phyloP scores from a whole-genome alignment of 2,888 invertebrate genomes.

The Drosophila borborema region DNA sequence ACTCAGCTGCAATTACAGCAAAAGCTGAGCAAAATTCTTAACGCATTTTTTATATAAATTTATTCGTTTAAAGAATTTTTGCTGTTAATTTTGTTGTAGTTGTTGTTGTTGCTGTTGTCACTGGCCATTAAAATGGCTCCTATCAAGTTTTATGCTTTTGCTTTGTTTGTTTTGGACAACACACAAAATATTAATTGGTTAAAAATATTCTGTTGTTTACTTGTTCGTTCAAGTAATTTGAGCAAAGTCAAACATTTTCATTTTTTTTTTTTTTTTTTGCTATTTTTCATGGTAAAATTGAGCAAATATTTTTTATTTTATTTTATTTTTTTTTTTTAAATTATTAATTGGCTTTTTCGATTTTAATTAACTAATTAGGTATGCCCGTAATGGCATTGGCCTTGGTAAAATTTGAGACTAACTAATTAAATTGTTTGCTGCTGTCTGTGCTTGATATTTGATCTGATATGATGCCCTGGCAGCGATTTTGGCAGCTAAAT shows the following conservation, averaged over 20 bases:
- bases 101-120: conserved; percentile 15
- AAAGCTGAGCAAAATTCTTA: conserved; percentile 17
- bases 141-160: conserved; percentile 25
- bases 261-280: conserved; percentile 1
- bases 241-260: conserved; percentile 53
- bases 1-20: conserved; percentile 15
- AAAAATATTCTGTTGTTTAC: conserved; percentile 41
- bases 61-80: conserved; percentile 26
- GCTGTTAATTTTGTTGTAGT: conserved; percentile 8
- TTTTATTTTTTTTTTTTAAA: neutral
- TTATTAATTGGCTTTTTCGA: neutral
- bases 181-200: conserved; percentile 61
- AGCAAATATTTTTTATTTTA: neutral
- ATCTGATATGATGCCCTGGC: neutral
- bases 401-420: neutral
- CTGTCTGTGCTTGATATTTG: neutral
- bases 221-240: conserved; percentile 59
- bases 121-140: conserved; percentile 28
- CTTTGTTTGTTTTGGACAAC: conserved; percentile 17
- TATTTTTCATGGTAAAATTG: conserved; percentile 8
- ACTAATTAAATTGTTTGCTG: neutral
- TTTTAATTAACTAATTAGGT: conserved; percentile 15
- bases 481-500: neutral
- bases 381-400: neutral
- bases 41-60: conserved; percentile 52